Evolutionary conservation across 2,797 vertebrate species (phyloP).

Genomic region (Poecilia wingei): DNA sequence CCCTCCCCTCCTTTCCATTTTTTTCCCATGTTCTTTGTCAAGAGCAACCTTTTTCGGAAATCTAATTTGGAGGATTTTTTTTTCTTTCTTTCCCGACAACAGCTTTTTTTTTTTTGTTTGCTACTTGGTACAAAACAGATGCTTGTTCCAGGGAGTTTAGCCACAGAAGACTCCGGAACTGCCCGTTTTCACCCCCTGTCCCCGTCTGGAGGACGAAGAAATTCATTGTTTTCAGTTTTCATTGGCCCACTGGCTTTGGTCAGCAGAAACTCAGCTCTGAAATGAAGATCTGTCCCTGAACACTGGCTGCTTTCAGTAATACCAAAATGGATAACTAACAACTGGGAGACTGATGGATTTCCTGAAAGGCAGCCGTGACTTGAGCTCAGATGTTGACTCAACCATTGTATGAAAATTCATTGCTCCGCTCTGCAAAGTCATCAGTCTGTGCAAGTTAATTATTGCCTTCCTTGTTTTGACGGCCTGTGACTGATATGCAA

Average conservation of each 20-base stretch:
- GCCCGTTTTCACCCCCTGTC: conserved; percentile 20
- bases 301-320: conserved; percentile 61
- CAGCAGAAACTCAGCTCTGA: conserved; percentile 51
- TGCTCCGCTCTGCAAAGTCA: conserved; percentile 52
- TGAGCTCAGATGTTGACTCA: conserved; percentile 50
- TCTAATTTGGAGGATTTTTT: conserved; percentile 80
- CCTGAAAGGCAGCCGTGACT: conserved; percentile 53
- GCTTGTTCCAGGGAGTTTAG: conserved; percentile 73
- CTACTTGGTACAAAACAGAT: conserved; percentile 66
- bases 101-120: conserved; percentile 39
- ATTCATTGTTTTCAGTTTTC: conserved; percentile 47
- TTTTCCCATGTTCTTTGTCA: conserved; percentile 71
- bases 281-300: conserved; percentile 58
- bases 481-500: conserved; percentile 62
- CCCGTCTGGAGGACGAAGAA: conserved; percentile 43
- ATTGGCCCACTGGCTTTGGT: conserved; percentile 30
- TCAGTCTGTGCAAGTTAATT: conserved; percentile 57
- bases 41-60: conserved; percentile 82
- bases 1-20: conserved; percentile 45
- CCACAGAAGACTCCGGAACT: conserved; percentile 56
- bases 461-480: conserved; percentile 49
- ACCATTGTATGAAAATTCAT: conserved; percentile 57
- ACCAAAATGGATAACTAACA: conserved; percentile 61
- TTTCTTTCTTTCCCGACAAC: conserved; percentile 63
- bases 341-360: conserved; percentile 51